A percentile compares a stretch with the other conserved stretches of the same genome.
phyloP scores from a whole-genome alignment of 2,113 vertebrate genomes.

The Ellobius talpinus region DNA sequence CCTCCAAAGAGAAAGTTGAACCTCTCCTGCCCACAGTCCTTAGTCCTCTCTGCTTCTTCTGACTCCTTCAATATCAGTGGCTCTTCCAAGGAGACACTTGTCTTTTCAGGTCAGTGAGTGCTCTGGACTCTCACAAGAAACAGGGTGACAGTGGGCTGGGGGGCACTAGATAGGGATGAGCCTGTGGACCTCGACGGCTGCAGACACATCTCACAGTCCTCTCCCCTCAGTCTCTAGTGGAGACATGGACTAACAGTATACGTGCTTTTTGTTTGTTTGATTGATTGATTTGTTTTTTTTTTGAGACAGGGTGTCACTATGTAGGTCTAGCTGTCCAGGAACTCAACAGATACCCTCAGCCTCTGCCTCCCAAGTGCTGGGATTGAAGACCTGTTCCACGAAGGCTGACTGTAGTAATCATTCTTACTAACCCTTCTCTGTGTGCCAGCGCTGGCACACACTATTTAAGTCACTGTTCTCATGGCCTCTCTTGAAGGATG shows the following conservation, averaged over 20 bases:
- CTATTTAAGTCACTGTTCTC: neutral
- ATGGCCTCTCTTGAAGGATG: neutral
- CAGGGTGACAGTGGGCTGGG: too few species aligned
- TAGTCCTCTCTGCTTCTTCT: neutral
- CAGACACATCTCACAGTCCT: neutral
- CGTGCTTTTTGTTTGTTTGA: neutral
- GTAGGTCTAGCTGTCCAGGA: neutral
- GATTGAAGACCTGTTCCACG: neutral
- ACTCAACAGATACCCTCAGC: neutral
- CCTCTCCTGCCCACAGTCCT: neutral
- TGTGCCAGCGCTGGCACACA: neutral
- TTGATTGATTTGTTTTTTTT: neutral
- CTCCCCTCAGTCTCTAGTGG: neutral
- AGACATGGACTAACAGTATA: neutral
- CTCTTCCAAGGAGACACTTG: neutral
- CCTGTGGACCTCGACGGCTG: rapidly evolving
- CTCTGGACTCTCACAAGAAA: neutral
- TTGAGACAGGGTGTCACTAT: neutral
- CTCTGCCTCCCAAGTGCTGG: neutral
- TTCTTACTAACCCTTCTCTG: neutral
- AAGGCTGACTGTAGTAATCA: neutral
- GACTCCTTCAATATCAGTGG: neutral
- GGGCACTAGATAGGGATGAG: neutral
- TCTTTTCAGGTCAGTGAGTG: neutral
- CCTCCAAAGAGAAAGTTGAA: neutral